Conservation (phyloP, 2,113 vertebrate genomes). For the Eptesicus fuscus region DNA sequence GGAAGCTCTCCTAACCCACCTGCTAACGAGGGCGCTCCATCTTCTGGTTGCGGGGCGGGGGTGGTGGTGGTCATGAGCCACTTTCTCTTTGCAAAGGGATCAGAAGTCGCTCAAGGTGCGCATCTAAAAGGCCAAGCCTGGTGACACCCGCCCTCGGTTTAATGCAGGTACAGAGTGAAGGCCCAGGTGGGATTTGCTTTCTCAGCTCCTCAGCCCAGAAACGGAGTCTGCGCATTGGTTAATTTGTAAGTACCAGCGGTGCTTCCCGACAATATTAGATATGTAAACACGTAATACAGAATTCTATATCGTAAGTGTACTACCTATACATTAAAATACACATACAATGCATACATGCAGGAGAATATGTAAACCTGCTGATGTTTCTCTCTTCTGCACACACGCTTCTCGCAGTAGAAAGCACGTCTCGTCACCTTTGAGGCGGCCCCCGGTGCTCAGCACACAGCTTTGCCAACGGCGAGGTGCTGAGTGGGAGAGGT, state of each 20-base stretch:
- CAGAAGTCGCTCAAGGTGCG: background rate
- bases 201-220: background rate
- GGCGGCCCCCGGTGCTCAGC: background rate
- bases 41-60: fast-evolving
- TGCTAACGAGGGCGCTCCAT: background rate
- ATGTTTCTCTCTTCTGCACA: background rate
- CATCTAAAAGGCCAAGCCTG: background rate
- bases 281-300: background rate
- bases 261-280: background rate
- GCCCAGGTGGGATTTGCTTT: background rate
- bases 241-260: background rate
- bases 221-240: background rate
- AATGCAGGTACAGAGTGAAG: background rate
- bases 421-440: background rate
- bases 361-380: background rate
- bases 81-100: background rate
- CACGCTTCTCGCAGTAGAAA: background rate
- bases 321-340: background rate
- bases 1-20: background rate
- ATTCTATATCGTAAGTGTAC: background rate
- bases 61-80: background rate
- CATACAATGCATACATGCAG: fast-evolving
- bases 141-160: fast-evolving
- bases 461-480: background rate
- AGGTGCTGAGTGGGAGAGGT: background rate